Evolutionary conservation across 64 coral and sea anemone genomes (phyloP).

Genomic region (Anthopleura sola): DNA sequence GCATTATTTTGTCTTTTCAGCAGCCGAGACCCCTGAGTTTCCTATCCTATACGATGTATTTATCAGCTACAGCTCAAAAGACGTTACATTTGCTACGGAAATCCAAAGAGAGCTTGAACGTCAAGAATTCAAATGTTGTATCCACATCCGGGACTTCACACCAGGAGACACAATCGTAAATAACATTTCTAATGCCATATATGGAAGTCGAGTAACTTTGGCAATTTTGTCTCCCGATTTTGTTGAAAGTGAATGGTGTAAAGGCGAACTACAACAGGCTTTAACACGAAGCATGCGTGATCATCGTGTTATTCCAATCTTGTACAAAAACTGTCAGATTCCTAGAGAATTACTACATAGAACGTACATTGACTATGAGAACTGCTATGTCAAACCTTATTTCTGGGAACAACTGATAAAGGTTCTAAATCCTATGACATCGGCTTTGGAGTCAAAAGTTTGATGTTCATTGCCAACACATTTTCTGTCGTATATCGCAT

Average conservation of each 20-base stretch:
- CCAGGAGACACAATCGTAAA: constrained; percentile 49
- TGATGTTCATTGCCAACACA: background rate
- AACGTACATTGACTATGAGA: constrained; percentile 48
- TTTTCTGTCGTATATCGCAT: too few relatives aligned
- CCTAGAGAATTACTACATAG: constrained; percentile 7
- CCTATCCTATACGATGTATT: constrained; percentile 37
- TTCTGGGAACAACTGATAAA: constrained; percentile 46
- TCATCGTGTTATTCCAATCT: constrained; percentile 37
- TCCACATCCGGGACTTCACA: constrained; percentile 55
- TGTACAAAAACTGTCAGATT: constrained; percentile 28
- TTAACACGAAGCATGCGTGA: constrained; percentile 12
- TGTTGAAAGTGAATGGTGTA: constrained; percentile 63
- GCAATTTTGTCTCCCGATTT: constrained; percentile 59
- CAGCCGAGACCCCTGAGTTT: background rate
- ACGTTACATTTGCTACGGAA: constrained; percentile 19
- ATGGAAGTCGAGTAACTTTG: constrained; percentile 51
- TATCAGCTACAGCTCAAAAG: constrained; percentile 51
- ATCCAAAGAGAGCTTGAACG: constrained; percentile 33
- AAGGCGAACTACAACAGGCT: constrained; percentile 51
- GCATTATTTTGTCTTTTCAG: background rate
- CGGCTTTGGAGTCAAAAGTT: background rate
- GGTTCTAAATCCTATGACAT: background rate
- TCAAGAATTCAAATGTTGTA: constrained; percentile 38
- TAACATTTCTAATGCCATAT: constrained; percentile 68
- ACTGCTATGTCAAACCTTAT: constrained; percentile 41